Evolutionary conservation across 1,140 invertebrate genomes (phyloP), one percentile per base, ranked within the genome.

Genomic region (Contarinia nasturtii): DNA sequence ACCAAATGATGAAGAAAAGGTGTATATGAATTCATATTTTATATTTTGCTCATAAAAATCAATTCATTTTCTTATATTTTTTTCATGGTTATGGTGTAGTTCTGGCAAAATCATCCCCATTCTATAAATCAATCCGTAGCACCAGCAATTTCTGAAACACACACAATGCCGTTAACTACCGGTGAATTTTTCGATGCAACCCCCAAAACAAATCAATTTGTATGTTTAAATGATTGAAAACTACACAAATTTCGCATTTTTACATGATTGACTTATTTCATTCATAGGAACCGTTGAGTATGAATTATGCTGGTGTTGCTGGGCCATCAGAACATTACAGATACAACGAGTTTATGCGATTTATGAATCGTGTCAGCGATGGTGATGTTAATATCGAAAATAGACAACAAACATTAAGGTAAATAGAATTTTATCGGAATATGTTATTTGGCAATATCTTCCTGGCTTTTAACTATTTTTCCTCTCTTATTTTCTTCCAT

Each of bases 261-360:
- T 27, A 27, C 27, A 5, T 27, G n/a, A n/a, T n/a, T n/a, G n/a
- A n/a, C n/a, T n/a, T n/a, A n/a, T n/a, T n/a, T n/a, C n/a, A n/a
- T 27, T 10, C 27, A 27, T 10, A 27, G 27, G 27, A 3, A 27
- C 27, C 27, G 4, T 27, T 27, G 10, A 3, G 4, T 27, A 10
- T 10, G 27, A 10, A 27, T n/a, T n/a, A n/a, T n/a, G 27, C 27
- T 27, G 10, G 27, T 27, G 4, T 5, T 27, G 4, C 27, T 27
- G 27, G 27, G 3, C 27, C 84, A 62, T 67, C 75, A 54, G 76
- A 73, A 51, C 71, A 82, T 54, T 70, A 80, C 52, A 74, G 73
- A 11, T 79, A 82, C 55, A 83, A 80, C 48, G 72, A 86, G 69
- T 88, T 87, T 60, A 83, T 87, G 77, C 80, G 79, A 61, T 89